These are phyloP conservation scores for Eristalis arbustorum DNA, from an alignment of 2,888 invertebrate species.

Conservation along the genomic window DNA sequence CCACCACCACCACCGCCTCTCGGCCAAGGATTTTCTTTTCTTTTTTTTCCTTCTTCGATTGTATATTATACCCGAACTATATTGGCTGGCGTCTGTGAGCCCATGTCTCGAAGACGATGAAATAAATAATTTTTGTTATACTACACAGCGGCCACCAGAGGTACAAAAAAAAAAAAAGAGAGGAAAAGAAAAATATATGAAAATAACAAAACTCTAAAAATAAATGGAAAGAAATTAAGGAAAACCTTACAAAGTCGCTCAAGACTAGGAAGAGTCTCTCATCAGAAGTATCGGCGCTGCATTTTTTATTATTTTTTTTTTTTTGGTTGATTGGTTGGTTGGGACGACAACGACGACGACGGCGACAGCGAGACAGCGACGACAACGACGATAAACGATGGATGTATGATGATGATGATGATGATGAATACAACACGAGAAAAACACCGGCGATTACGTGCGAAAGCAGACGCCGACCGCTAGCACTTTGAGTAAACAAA, in stretches of 20 bases:
- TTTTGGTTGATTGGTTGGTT: constrained; percentile 19
- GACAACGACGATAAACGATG: not conserved
- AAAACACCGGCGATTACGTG: constrained; percentile 60
- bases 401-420: not conserved
- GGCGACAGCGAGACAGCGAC: not conserved
- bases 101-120: not conserved
- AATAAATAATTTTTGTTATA: constrained; percentile 32
- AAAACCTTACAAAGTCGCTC: constrained; percentile 66
- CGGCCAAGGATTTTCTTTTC: constrained; percentile 35
- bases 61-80: not conserved
- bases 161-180: not conserved
- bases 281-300: constrained; percentile 59
- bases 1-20: constrained; percentile 14
- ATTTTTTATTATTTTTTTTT: constrained; percentile 44
- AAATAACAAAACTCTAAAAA: constrained; percentile 10
- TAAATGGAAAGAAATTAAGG: constrained; percentile 28
- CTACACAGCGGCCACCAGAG: not conserved
- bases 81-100: not conserved
- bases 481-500: constrained; percentile 44
- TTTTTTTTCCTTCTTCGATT: not conserved
- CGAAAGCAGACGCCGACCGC: constrained; percentile 28
- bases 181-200: not conserved
- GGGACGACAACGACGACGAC: constrained; percentile 17
- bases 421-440: constrained; percentile 30
- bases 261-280: constrained; percentile 49